Base-by-base conservation (phyloP, 2,888 invertebrate genomes). In the Ennomos erosarius region DNA sequence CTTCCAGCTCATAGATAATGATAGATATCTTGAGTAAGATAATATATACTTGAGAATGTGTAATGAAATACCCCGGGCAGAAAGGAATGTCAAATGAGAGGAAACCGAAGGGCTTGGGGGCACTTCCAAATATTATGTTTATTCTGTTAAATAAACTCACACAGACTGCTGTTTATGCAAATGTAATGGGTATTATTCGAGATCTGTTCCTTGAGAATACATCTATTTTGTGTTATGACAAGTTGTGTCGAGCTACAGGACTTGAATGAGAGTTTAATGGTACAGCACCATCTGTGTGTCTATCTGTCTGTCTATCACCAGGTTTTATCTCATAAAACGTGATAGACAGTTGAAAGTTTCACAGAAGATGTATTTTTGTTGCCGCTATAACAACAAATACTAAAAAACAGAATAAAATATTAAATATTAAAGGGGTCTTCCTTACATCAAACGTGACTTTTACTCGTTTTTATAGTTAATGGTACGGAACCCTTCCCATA, bases 11-110 rank as follows among this genome's bases (percentile, higher is more conserved):
- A 8, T 33, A 9, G 26, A 12, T 57, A 9, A n/a, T 50, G 58
- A 16, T 12, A 59, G 53, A n/a, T 33, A 43, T 51, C 50, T 62
- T 47, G n/a, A 71, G 62, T 64, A 58, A 46, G 49, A 59, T 61
- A 62, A 67, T 63, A 64, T 63, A 64, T 69, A 64, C 75, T 66
- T 55, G 65, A 64, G 76, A 75, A 79, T 78, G 73, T 69, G 79
- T 81, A 83, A 82, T 83, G 76, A 82, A 81, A 81, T 78, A 74
- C 72, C 74, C 71, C 57, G 67, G 67, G 46, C 59, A 71, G 74
- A 78, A 76, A 72, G 78, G 79, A 81, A 81, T 81, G 81, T 77
- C 76, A 76, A 80, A 78, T 74, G 76, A 74, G 71, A 70, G 64
- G 63, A 75, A 79, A 76, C 76, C 78, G 72, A 76, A 73, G 64